Evolutionary conservation across 2,888 invertebrate species (phyloP), one percentile per base, ranked within the genome.

Genomic region (Dolichomitus sp.): DNA sequence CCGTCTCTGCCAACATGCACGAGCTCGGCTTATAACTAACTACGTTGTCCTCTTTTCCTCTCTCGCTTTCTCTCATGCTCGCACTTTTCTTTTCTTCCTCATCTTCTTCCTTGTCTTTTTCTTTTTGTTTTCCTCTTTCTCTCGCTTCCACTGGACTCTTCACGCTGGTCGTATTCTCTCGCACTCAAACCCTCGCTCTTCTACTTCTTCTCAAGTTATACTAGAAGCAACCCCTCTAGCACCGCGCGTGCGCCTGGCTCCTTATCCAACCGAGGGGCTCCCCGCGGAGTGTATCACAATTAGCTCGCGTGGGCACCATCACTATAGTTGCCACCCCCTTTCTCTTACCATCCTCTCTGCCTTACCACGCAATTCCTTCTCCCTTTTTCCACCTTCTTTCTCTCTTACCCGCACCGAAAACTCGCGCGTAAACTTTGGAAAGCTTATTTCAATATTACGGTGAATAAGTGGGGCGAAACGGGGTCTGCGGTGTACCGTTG

Each of bases 1-100:
- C 96, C 96, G 86, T 89, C 88, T 88, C 90, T 92, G 91, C 89
- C 93, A 91, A 91, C 92, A 90, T 90, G 91, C 91, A 87, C 92
- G 88, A 90, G 88, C 89, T 85, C 85, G 83, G 81, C 87, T 88
- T 92, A 92, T 93, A 93, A 92, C 92, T 92, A 93, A 92, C 91
- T 90, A 88, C 90, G 83, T 84, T 88, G 88, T 88, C 85, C 76
- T 79, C 75, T 68, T 45, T 75, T 77, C 40, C 69, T 40, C 37
- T 72, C 73, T 52, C 77, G 57, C 88, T 88, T 27, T 42, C 27
- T 42, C 52, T 19, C 50, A 17, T 40, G 30, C 57, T 48, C 48
- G 40, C 52, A 30, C 61, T 48, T 30, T 63, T 63, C 52, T 50
- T 59, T 27, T 54, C 66, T 68, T 59, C 52, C 37, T 52, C 88